A percentile compares a stretch with the other conserved stretches of the same genome.
These are phyloP conservation scores for Tetragnatha montana DNA, from an alignment of 2,888 invertebrate genomes.

Conservation along the genomic window DNA sequence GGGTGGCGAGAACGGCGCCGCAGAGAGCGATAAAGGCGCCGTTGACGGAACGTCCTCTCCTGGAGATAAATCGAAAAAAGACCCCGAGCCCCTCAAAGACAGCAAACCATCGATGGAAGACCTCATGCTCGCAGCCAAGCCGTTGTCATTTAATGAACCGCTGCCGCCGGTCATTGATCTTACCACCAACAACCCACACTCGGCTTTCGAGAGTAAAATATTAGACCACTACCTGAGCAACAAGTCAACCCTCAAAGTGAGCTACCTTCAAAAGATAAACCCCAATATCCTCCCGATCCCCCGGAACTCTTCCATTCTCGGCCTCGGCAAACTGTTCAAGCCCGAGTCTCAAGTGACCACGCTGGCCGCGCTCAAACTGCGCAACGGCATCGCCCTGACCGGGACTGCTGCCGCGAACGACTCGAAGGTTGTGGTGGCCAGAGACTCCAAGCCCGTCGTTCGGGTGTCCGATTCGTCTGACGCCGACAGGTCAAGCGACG, in stretches of 20 bases:
- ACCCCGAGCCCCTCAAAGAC: neutral
- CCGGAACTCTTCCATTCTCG: conserved; percentile 47
- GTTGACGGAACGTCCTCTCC: neutral
- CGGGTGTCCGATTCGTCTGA: no score
- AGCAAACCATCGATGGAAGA: neutral
- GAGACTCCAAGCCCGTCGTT: no score
- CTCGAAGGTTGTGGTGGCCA: neutral
- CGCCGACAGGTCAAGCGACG: conserved; percentile 47
- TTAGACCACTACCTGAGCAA: conserved; percentile 60
- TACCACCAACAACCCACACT: conserved; percentile 9
- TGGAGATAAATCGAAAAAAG: neutral
- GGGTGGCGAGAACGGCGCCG: neutral
- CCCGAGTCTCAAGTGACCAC: conserved; percentile 20
- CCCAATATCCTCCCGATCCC: conserved; percentile 63
- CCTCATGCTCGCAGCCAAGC: neutral
- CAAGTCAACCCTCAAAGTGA: conserved; percentile 44
- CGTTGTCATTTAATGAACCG: neutral
- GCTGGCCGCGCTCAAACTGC: neutral
- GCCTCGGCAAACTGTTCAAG: conserved; percentile 56
- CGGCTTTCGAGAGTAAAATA: conserved; percentile 66
- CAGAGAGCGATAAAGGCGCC: conserved; percentile 2
- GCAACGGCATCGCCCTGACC: neutral
- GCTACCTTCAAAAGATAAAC: conserved; percentile 50
- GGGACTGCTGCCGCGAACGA: neutral
- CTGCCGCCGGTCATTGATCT: neutral